A percentile compares a stretch with the other conserved stretches of the same genome.
These are phyloP conservation scores for Hyaena hyaena DNA, from an alignment of 2,113 vertebrate species.

Conservation along the genomic window DNA sequence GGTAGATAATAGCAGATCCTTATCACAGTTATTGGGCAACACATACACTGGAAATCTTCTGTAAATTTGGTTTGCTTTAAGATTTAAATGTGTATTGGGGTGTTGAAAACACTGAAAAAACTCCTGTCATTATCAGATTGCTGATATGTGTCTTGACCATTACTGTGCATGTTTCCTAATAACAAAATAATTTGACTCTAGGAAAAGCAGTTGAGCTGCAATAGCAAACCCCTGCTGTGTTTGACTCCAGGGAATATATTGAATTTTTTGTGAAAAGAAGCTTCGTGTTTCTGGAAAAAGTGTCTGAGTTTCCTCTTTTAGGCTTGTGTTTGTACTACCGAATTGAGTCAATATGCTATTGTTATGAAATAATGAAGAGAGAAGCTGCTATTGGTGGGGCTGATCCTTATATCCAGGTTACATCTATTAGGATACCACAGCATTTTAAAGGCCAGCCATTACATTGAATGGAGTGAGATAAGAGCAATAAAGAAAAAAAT, in stretches of 20 bases:
- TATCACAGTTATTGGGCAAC: too few relatives aligned
- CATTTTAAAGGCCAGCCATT: not conserved
- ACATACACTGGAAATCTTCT: not conserved
- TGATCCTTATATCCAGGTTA: not conserved
- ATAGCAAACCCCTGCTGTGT: not conserved
- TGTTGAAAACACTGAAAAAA: not conserved
- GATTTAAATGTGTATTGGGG: not conserved
- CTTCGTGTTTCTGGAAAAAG: not conserved
- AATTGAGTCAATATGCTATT: not conserved
- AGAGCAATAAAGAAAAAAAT: not conserved
- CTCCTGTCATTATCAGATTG: not conserved
- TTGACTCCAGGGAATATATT: not conserved
- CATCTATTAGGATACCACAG: not conserved
- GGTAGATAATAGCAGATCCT: not conserved
- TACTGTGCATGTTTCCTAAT: not conserved
- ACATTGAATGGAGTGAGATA: not conserved
- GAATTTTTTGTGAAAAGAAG: conserved; percentile 26
- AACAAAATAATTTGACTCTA: conserved; percentile 2
- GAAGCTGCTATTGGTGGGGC: not conserved
- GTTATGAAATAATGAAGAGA: conserved; percentile 21
- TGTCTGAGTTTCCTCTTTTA: not conserved
- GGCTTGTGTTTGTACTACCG: not conserved
- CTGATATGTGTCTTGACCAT: not conserved
- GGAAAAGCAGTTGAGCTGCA: not conserved
- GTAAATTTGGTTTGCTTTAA: not conserved